Base-by-base conservation (phyloP, 2,797 vertebrate species). In the Spinus pinus region DNA sequence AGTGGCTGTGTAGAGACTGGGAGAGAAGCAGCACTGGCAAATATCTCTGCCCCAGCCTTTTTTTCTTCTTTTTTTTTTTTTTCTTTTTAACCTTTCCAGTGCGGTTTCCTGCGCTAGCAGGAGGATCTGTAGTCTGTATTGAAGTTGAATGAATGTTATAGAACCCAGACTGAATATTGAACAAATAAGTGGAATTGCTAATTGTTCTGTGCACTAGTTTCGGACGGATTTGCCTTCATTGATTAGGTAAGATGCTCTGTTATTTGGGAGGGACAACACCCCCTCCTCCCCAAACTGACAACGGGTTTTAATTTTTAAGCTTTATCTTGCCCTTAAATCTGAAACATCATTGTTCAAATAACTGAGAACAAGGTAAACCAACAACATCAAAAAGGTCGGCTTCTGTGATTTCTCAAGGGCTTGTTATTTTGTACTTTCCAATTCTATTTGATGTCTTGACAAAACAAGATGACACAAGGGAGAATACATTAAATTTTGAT, bases 381-480 rank as follows among this genome's bases (percentile, higher is more conserved):
- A 98, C 98, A 98, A 98, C 98, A 98, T 99, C 98, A 99, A 98
- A 99, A 98, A 98, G 98, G 98, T 98, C 97, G 97, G 97, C 97
- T 98, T 98, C 97, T 95, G 97, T 98, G 98, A 98, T 99, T 99
- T 99, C 98, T 99, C 98, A 97, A 97, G 98, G 98, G 98, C 98
- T 99, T 98, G 96, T 98, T 98, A 98, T 98, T 98, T 98, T 99
- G 98, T 98, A 98, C 98, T 99, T 98, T 98, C 98, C 97, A 97
- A 99, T 99, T 99, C 98, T 98, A 98, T 99, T 99, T 99, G 98
- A 99, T 99, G 98, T 98, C 98, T 98, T 98, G 98, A 98, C 98
- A 99, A 99, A 99, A 99, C 98, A 99, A 98, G 98, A 98, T 96
- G 98, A 99, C 98, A 98, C 98, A 97, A 92, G 98, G 98, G 98